A percentile compares a stretch with the other conserved stretches of the same genome.
These are phyloP conservation scores for Cheilosia grossa DNA, from an alignment of 2,888 invertebrate species.

Conservation along the genomic window DNA sequence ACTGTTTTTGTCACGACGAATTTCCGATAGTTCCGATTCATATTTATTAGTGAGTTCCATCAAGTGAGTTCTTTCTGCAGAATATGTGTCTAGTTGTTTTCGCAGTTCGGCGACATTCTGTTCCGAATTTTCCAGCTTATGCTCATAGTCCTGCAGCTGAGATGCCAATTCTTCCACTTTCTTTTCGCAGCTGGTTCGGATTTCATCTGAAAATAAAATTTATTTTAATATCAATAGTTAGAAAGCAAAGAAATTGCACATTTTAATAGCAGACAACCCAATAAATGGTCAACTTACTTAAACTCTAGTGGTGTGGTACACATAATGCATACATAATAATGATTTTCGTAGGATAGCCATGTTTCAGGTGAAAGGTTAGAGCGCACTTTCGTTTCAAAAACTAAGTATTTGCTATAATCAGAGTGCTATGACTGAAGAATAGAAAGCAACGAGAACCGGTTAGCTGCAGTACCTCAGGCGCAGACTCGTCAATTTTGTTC, in stretches of 20 bases:
- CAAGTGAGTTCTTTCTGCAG: slow-evolving; percentile 87
- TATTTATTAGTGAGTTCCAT: slow-evolving; percentile 86
- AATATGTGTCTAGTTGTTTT: slow-evolving; percentile 86
- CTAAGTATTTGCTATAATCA: no score
- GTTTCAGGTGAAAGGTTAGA: no score
- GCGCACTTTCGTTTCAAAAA: no score
- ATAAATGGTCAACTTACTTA: no score
- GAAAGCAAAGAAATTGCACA: not conserved
- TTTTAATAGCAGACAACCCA: no score
- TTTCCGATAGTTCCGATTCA: slow-evolving; percentile 87
- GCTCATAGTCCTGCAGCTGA: slow-evolving; percentile 87
- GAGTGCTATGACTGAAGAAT: no score
- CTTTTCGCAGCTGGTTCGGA: slow-evolving; percentile 84
- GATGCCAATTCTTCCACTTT: slow-evolving; percentile 85
- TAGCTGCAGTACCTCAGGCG: no score
- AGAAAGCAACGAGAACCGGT: no score
- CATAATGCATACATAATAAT: no score
- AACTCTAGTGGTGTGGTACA: no score
- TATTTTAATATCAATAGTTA: not conserved
- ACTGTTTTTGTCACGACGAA: slow-evolving; percentile 88
- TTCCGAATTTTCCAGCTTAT: slow-evolving; percentile 86
- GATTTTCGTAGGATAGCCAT: no score
- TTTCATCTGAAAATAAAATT: slow-evolving; percentile 84
- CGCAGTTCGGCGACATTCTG: slow-evolving; percentile 87
- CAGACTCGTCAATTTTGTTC: no score